Base-by-base conservation (phyloP, 2,113 vertebrate genomes). In the Cebidichthys violaceus region DNA sequence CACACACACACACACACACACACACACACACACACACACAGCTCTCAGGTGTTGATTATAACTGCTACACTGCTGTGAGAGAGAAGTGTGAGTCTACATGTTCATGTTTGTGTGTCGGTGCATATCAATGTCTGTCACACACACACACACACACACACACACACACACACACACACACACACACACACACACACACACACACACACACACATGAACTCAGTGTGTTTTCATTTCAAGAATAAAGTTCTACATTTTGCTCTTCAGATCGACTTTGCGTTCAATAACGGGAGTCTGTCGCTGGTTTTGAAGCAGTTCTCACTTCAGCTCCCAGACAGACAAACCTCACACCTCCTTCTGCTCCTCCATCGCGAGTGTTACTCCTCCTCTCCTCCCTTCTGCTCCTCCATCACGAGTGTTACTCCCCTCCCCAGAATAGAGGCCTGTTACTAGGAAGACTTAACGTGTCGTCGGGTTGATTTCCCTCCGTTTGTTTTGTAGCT, bases 11-110 rank as follows among this genome's bases (percentile, higher is more conserved):
- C 67, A 29, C 70, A 55, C 76, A 45, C 64, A 73, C 67, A 54
- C 70, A 52, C 45, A 71, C 39, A 68, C 55, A 72, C 66, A 75
- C 65, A 29, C 61, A 64, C 61, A 73, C 81, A n/a, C 60, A 67
- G 83, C 83, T 75, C 60, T 65, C 20, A 93, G 78, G 92, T 94
- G 93, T 94, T 94, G 90, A 94, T 94, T 94, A 92, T 87, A 86
- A 88, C 79, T 70, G 61, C 86, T 88, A 87, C 84, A 84, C 88
- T 81, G 82, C 82, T 73, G 86, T 2, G 66, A 82, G 69, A 39
- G 70, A 0, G 1, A 62, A 60, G 35, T 62, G 37, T 64, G 81
- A 66, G 62, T 7, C 22, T 52, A 62, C 22, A 52, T 43, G 69
- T 60, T 68, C 18, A 83, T 70, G 41, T 82, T 43, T 76, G 67